Conservation (phyloP, 2,888 invertebrate genomes). For the Limnephilus lunatus region DNA sequence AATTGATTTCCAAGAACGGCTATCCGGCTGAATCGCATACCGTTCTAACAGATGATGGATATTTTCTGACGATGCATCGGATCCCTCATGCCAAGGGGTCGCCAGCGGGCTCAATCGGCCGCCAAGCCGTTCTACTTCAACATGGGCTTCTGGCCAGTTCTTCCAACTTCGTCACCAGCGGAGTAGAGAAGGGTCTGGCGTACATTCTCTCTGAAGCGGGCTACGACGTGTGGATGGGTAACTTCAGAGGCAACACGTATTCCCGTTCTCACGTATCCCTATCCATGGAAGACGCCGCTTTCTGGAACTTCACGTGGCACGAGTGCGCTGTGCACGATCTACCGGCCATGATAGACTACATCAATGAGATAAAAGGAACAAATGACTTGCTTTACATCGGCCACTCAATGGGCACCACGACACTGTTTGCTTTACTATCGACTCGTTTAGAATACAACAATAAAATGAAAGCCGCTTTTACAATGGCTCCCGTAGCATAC, state of each 20-base stretch:
- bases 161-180: conserved; percentile 86
- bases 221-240: conserved; percentile 91
- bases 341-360: conserved; percentile 89
- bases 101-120: conserved; percentile 68
- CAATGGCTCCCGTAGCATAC: conserved; percentile 84
- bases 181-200: conserved; percentile 80
- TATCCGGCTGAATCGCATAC: conserved; percentile 85
- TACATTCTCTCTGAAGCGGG: conserved; percentile 83
- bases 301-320: conserved; percentile 90
- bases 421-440: conserved; percentile 84
- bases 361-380: conserved; percentile 73
- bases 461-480: conserved; percentile 81
- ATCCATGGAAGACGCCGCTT: conserved; percentile 77
- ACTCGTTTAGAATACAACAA: conserved; percentile 83
- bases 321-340: conserved; percentile 93
- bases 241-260: conserved; percentile 89
- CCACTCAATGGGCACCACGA: conserved; percentile 93
- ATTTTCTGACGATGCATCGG: conserved; percentile 87
- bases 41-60: conserved; percentile 88
- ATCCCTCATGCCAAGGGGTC: conserved; percentile 81
- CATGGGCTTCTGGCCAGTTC: conserved; percentile 90
- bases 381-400: conserved; percentile 86
- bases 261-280: conserved; percentile 80
- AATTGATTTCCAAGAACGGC: conserved; percentile 77
- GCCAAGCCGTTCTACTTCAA: conserved; percentile 83